These are phyloP conservation scores for Macrobrachium rosenbergii DNA, from an alignment of 1,140 invertebrate genomes.

Conservation along the genomic window DNA sequence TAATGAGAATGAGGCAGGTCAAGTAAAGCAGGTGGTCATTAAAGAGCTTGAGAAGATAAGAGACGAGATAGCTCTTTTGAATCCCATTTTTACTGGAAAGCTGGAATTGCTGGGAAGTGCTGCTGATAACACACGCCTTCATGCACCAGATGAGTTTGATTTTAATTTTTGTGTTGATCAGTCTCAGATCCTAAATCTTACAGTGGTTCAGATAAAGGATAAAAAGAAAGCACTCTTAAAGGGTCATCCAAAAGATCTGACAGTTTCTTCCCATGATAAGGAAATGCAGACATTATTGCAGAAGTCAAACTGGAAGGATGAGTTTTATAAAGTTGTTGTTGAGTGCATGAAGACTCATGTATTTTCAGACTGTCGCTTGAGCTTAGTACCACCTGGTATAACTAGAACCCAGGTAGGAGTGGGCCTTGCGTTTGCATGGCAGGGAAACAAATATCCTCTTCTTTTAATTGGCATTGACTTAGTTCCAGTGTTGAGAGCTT, in stretches of 20 bases:
- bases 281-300: background rate
- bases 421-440: conserved; percentile 15
- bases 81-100: background rate
- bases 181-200: too few species aligned
- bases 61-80: background rate
- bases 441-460: conserved; percentile 15
- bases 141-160: conserved; percentile 37
- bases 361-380: background rate
- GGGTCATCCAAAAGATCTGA: background rate
- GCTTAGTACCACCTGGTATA: conserved; percentile 20
- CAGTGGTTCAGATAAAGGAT: background rate
- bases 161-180: background rate
- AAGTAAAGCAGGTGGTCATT: background rate
- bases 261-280: background rate
- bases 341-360: background rate
- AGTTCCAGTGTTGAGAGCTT: conserved; percentile 14
- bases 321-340: background rate
- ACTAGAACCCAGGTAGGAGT: conserved; percentile 23
- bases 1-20: background rate
- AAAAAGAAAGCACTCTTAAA: too few species aligned
- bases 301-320: background rate
- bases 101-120: conserved; percentile 18
- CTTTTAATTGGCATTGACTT: conserved; percentile 17
- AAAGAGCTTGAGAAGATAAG: background rate
- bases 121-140: conserved; percentile 13